phyloP scores from a whole-genome alignment of 2,113 vertebrate genomes.

The Mustelus asterias region DNA sequence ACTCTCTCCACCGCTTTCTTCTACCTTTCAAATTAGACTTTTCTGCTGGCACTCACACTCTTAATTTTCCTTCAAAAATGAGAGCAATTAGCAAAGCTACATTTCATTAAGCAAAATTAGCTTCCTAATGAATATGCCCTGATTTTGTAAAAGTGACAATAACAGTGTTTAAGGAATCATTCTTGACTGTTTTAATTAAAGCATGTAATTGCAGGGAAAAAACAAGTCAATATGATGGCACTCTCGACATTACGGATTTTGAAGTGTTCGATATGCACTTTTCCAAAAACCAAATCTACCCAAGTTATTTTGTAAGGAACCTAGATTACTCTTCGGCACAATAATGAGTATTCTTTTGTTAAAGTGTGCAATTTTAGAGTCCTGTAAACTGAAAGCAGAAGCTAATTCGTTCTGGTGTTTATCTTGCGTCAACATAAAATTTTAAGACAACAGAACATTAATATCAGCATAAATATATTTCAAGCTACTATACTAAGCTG shows the following conservation, averaged over 20 bases:
- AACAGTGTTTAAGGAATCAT: neutral
- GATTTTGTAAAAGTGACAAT: constrained; percentile 30
- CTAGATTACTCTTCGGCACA: neutral
- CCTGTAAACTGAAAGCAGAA: neutral
- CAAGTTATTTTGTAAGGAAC: neutral
- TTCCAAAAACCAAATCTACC: neutral
- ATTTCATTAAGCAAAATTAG: constrained; percentile 33
- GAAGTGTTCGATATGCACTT: neutral
- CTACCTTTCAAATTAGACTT: neutral
- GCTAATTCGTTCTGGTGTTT: neutral
- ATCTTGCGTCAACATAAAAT: neutral
- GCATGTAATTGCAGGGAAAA: neutral
- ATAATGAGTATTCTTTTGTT: neutral
- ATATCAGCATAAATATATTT: neutral
- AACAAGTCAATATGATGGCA: neutral
- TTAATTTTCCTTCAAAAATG: constrained; percentile 26
- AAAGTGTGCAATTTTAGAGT: neutral
- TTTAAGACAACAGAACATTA: neutral
- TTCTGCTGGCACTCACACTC: neutral
- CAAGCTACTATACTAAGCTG: neutral
- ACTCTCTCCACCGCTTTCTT: neutral
- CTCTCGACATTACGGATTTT: neutral
- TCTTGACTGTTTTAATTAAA: constrained; percentile 19
- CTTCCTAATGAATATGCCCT: constrained; percentile 21
- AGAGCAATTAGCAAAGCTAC: neutral